Percentiles rank a stretch among this genome's conserved stretches.
These are phyloP conservation scores for Cyclophora albipunctata DNA, from an alignment of 2,888 invertebrate species.

Conservation along the genomic window DNA sequence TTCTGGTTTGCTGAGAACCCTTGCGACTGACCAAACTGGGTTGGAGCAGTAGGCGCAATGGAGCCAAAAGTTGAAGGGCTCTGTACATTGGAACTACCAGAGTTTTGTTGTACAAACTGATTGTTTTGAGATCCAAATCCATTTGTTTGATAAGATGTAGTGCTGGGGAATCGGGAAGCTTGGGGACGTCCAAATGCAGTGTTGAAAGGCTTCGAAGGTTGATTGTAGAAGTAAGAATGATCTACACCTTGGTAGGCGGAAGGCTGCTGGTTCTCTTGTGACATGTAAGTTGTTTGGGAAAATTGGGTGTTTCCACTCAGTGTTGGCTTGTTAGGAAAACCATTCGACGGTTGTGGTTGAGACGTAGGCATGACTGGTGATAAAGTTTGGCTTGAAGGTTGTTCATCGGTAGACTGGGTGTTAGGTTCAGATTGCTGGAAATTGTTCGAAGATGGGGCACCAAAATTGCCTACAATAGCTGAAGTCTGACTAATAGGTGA, in stretches of 20 bases:
- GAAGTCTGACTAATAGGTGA: slow-evolving; percentile 9
- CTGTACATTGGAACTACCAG: slow-evolving; percentile 19
- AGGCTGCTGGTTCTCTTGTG: slow-evolving; percentile 24
- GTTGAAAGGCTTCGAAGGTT: slow-evolving; percentile 41
- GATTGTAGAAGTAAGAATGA: slow-evolving; percentile 47
- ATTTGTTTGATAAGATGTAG: slow-evolving; percentile 34
- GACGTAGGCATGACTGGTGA: slow-evolving; percentile 6
- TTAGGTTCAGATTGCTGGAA: not conserved
- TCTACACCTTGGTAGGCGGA: slow-evolving; percentile 28
- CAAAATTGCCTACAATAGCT: slow-evolving; percentile 3
- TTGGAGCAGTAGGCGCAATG: slow-evolving; percentile 15
- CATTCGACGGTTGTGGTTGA: slow-evolving; percentile 1
- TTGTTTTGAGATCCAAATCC: slow-evolving; percentile 16
- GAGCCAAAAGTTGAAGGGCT: slow-evolving; percentile 19
- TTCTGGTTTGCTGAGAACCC: slow-evolving; percentile 5
- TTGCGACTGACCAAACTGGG: slow-evolving; percentile 11
- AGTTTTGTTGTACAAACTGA: slow-evolving; percentile 11
- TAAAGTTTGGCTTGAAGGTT: slow-evolving; percentile 6
- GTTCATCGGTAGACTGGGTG: not conserved
- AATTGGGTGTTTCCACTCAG: slow-evolving; percentile 2
- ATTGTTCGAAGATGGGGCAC: slow-evolving; percentile 3
- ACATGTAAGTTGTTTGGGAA: slow-evolving; percentile 3
- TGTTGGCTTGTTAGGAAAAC: not conserved
- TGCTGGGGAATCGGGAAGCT: slow-evolving; percentile 27
- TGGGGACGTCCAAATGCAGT: slow-evolving; percentile 20